phyloP scores from a whole-genome alignment of 2,888 invertebrate species.

The Tiphia femorata region DNA sequence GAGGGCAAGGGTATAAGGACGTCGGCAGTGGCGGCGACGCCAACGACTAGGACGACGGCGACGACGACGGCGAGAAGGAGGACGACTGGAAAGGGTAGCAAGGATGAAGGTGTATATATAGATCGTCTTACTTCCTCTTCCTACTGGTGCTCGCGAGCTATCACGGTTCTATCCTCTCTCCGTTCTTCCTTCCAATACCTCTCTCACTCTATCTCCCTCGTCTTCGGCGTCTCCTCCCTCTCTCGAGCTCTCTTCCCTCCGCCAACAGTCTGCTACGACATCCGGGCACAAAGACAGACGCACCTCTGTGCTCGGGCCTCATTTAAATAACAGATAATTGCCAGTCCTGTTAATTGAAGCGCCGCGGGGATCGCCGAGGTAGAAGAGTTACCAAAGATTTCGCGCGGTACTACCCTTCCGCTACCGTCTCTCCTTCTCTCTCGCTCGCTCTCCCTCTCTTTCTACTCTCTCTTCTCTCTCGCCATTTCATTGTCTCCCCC shows the following conservation, averaged over 20 bases:
- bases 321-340: constrained; percentile 66
- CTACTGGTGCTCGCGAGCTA: constrained; percentile 27
- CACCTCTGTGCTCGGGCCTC: constrained; percentile 47
- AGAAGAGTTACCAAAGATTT: constrained; percentile 58
- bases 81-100: constrained; percentile 9
- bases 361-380: constrained; percentile 50
- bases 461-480: not conserved
- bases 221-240: constrained; percentile 3
- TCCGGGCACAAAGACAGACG: constrained; percentile 48
- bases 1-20: constrained; percentile 20
- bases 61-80: not conserved
- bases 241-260: constrained; percentile 19
- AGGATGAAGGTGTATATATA: constrained; percentile 5
- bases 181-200: not conserved
- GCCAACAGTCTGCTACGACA: constrained; percentile 40
- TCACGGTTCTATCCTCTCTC: constrained; percentile 35
- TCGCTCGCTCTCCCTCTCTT: constrained; percentile 2
- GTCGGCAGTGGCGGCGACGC: constrained; percentile 14
- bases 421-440: constrained; percentile 13
- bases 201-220: not conserved
- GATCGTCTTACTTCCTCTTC: not conserved
- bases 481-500: constrained; percentile 9
- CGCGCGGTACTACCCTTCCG: constrained; percentile 32
- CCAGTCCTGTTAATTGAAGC: constrained; percentile 63
- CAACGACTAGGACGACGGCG: constrained; percentile 7